Percentiles rank a stretch among this genome's conserved stretches.
Conservation (phyloP, 2,113 vertebrate species). For the Lophius piscatorius region DNA sequence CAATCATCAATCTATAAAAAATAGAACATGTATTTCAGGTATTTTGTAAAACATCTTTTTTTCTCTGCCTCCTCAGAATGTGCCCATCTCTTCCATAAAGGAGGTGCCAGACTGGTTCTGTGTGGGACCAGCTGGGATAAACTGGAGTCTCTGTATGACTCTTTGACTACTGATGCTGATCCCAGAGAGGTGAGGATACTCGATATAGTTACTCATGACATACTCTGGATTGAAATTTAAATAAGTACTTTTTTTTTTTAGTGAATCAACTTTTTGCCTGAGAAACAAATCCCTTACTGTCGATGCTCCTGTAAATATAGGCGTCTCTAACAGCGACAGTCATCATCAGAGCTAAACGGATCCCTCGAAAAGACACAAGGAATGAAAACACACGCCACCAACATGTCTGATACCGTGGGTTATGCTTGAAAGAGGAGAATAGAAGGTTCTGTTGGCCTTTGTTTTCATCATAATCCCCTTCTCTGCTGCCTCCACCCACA, state of each 20-base stretch:
- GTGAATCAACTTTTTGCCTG: too few species aligned
- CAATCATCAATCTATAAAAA: too few species aligned
- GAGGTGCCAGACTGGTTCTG: slow-evolving; percentile 90
- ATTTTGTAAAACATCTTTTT: neutral
- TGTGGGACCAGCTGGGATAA: slow-evolving; percentile 93
- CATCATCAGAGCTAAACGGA: too few species aligned
- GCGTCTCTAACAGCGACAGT: too few species aligned
- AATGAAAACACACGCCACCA: too few species aligned
- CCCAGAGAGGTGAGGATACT: slow-evolving; percentile 83
- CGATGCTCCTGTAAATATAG: too few species aligned
- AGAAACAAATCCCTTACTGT: too few species aligned
- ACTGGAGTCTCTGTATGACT: slow-evolving; percentile 87
- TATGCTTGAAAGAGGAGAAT: too few species aligned
- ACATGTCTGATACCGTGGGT: too few species aligned
- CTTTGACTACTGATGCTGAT: slow-evolving; percentile 85
- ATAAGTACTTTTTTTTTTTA: too few species aligned
- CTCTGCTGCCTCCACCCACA: slow-evolving; percentile 27
- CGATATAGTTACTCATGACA: neutral
- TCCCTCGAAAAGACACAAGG: too few species aligned
- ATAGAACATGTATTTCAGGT: too few species aligned
- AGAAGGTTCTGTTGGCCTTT: slow-evolving; percentile 16
- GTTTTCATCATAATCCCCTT: slow-evolving; percentile 31
- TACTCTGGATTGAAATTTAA: neutral
- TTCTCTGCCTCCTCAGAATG: slow-evolving; percentile 81
- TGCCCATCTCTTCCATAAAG: slow-evolving; percentile 87